These are phyloP conservation scores for Hafferia zeledoni DNA, from an alignment of 2,797 vertebrate species.

Conservation along the genomic window DNA sequence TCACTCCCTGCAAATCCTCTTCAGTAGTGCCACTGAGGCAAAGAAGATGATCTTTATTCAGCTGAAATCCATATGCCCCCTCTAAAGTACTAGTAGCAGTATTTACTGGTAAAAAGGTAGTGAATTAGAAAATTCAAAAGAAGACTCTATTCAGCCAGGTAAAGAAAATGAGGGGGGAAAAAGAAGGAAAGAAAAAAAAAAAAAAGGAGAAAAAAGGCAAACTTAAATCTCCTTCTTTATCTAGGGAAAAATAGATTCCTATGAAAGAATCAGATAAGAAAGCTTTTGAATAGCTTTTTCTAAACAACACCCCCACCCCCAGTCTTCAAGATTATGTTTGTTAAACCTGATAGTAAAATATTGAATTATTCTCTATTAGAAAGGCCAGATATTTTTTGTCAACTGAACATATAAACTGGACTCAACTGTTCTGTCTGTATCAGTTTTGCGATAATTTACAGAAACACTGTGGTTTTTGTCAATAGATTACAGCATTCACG, in stretches of 20 bases:
- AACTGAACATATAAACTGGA: background rate
- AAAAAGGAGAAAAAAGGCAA: accelerated
- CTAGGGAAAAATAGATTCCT: background rate
- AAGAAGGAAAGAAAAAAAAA: too few relatives aligned
- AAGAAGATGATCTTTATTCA: background rate
- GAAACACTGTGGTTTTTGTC: background rate
- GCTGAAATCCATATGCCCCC: background rate
- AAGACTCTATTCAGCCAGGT: background rate
- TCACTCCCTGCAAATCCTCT: background rate
- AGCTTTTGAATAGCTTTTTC: background rate
- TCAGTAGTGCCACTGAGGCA: background rate
- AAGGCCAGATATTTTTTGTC: background rate
- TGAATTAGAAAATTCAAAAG: background rate
- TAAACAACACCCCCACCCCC: accelerated
- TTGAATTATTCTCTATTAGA: background rate
- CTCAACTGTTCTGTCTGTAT: background rate
- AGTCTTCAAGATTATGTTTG: background rate
- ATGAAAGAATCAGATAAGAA: background rate
- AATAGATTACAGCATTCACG: background rate
- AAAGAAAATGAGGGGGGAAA: background rate
- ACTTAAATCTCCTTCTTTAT: background rate
- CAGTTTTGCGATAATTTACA: background rate
- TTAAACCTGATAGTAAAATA: background rate
- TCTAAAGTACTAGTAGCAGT: background rate
- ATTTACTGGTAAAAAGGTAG: background rate